Conservation (phyloP, 2,888 invertebrate species). For the Diogma glabrata region DNA sequence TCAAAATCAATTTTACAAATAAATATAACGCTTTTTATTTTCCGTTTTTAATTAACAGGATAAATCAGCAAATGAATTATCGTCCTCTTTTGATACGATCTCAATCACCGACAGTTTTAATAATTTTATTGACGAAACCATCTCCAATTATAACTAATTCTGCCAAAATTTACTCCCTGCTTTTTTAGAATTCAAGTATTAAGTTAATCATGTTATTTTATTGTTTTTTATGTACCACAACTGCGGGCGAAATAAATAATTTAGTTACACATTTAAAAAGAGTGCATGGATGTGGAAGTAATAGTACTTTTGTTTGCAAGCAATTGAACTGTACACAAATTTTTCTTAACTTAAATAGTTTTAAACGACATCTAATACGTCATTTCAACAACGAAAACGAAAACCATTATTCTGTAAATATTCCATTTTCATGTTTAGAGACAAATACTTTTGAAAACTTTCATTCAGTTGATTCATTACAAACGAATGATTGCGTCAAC, state of each 20-base stretch:
- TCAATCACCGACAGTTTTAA: not conserved
- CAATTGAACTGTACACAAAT: not conserved
- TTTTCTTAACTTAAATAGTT: not conserved
- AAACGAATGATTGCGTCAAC: no score
- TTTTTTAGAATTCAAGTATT: not conserved
- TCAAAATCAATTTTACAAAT: not conserved
- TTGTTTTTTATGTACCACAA: not conserved
- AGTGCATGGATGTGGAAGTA: not conserved
- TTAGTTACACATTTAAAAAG: not conserved
- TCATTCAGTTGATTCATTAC: no score
- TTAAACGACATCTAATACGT: not conserved
- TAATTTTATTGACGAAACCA: not conserved
- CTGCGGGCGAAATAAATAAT: not conserved
- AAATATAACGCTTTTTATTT: no score
- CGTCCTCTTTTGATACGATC: not conserved
- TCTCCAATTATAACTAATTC: not conserved
- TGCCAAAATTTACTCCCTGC: not conserved
- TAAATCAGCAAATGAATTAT: not conserved
- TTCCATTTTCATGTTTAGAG: no score
- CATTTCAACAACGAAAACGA: not conserved
- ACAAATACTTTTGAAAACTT: no score
- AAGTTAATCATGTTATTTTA: no score
- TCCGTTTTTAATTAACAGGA: not conserved
- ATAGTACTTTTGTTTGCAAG: constrained; percentile 2
- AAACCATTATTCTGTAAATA: not conserved